A percentile compares a stretch with the other conserved stretches of the same genome.
Evolutionary conservation across 2,113 vertebrate genomes (phyloP).

Genomic region (Crotalus tigris): DNA sequence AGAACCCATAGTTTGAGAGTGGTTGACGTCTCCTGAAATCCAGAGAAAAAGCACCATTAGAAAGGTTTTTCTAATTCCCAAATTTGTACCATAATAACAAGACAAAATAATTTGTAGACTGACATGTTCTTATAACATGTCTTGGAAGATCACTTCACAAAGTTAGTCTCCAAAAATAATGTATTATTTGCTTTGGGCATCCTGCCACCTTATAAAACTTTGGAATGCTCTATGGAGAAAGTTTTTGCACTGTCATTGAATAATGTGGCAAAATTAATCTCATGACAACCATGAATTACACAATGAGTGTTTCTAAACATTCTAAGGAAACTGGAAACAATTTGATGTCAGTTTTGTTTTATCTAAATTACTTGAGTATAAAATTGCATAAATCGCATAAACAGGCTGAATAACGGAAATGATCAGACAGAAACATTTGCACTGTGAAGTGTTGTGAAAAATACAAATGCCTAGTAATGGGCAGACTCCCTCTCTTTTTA

Average conservation of each 20-base stretch:
- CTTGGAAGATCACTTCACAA: neutral
- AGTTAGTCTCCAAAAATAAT: neutral
- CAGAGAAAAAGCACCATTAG: neutral
- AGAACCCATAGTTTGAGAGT: constrained; percentile 21
- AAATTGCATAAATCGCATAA: neutral
- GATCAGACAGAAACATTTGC: neutral
- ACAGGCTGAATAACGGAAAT: neutral
- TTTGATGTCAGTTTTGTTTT: neutral
- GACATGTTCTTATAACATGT: neutral
- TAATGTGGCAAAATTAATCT: neutral
- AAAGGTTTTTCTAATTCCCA: neutral
- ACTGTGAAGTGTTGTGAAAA: neutral
- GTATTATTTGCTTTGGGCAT: neutral
- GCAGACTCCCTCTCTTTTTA: too few species aligned
- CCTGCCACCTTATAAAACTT: neutral
- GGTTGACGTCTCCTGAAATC: neutral
- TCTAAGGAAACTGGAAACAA: neutral
- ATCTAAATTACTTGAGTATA: neutral
- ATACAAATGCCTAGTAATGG: neutral
- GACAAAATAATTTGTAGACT: fast-evolving
- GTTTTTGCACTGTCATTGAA: neutral
- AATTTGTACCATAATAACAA: neutral
- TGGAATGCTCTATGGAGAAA: neutral
- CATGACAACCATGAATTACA: neutral
- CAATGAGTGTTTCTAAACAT: neutral